Conservation (phyloP, 2,113 vertebrate genomes). For the Excalfactoria chinensis region DNA sequence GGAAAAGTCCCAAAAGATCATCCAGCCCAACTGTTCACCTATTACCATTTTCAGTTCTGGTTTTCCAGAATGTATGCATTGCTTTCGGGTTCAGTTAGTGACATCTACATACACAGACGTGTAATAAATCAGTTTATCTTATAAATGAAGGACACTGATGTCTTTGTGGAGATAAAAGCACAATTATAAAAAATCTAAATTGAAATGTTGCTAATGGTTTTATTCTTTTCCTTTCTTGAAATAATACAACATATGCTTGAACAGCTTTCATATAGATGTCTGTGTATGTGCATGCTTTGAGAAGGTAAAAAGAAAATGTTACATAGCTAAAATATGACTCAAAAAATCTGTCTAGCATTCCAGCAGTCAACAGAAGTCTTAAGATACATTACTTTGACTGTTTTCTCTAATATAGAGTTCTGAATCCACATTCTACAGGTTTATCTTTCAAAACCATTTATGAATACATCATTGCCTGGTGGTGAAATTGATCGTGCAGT, state of each 20-base stretch:
- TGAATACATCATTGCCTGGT: not conserved
- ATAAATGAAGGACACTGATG: not conserved
- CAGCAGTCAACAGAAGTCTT: not conserved
- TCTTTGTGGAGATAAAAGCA: not conserved
- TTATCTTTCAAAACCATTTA: not conserved
- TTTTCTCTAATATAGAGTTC: not conserved
- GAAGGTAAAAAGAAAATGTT: not conserved
- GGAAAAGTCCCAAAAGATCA: no score
- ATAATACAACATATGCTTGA: not conserved
- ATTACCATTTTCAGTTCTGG: not conserved
- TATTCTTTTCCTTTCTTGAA: not conserved
- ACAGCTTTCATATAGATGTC: not conserved
- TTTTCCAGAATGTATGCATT: not conserved
- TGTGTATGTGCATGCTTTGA: not conserved
- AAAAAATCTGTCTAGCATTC: not conserved
- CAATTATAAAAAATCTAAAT: accelerated
- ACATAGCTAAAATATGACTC: not conserved
- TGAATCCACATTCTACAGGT: not conserved
- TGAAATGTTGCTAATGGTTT: not conserved
- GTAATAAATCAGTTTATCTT: not conserved
- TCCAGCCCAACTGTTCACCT: no score
- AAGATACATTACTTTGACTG: not conserved
- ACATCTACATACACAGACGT: not conserved
- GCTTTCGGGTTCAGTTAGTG: not conserved
- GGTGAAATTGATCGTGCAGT: not conserved